phyloP scores from a whole-genome alignment of 2,888 invertebrate genomes.

The Pocota personata region DNA sequence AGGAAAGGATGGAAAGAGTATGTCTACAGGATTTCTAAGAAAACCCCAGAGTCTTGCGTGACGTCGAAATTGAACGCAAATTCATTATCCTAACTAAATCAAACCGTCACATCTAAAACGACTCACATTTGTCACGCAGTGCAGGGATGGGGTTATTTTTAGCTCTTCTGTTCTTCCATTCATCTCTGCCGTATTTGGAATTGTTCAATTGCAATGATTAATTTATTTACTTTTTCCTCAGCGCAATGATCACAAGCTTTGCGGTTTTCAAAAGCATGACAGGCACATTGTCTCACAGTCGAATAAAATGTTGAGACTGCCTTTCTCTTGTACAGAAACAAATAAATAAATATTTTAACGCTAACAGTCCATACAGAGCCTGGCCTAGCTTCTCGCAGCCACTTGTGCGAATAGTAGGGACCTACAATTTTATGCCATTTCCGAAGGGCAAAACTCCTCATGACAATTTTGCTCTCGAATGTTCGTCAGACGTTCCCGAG shows the following conservation, averaged over 20 bases:
- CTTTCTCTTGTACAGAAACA: background rate
- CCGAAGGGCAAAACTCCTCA: too few species aligned
- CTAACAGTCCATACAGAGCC: too few species aligned
- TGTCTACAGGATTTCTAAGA: background rate
- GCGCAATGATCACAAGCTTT: background rate
- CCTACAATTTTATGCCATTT: too few species aligned
- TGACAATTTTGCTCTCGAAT: too few species aligned
- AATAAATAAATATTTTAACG: too few species aligned
- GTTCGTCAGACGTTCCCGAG: too few species aligned
- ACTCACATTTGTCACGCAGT: background rate
- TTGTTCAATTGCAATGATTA: background rate
- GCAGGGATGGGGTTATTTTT: background rate
- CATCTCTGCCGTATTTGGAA: background rate
- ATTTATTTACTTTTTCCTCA: background rate
- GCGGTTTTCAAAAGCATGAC: background rate
- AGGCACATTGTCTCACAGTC: background rate
- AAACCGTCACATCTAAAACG: background rate
- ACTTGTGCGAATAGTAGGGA: too few species aligned
- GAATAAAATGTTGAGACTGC: background rate
- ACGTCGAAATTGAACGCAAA: background rate
- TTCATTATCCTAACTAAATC: background rate
- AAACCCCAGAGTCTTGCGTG: background rate
- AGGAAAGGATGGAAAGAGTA: background rate
- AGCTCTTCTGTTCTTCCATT: background rate
- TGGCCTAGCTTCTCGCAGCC: too few species aligned